Percentiles rank a stretch among this genome's conserved stretches.
phyloP scores from a whole-genome alignment of 2,113 vertebrate genomes.

The Oncorhynchus masou region DNA sequence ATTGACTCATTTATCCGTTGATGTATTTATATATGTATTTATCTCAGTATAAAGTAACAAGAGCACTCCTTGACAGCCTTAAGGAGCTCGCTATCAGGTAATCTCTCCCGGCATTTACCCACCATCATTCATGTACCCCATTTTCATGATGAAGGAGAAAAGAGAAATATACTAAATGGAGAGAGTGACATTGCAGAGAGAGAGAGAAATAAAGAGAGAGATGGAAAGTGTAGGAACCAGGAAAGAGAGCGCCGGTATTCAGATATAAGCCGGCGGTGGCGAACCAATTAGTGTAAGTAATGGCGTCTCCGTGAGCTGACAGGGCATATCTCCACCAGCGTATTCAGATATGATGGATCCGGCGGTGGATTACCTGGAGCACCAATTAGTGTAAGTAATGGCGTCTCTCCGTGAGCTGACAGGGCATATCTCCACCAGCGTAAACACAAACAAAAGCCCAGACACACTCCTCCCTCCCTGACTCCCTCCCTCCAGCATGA shows the following conservation, averaged over 20 bases:
- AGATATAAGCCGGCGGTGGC: background rate
- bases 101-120: background rate
- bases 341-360: no score
- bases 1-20: background rate
- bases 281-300: slow-evolving; percentile 45
- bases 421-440: slow-evolving; percentile 30
- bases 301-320: slow-evolving; percentile 23
- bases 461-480: background rate
- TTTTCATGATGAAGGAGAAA: background rate
- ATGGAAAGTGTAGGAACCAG: background rate
- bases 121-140: background rate
- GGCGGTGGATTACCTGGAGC: no score
- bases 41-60: background rate
- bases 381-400: slow-evolving; percentile 38
- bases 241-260: background rate
- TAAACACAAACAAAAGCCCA: slow-evolving; percentile 18
- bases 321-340: slow-evolving; percentile 30
- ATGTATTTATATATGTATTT: background rate
- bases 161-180: background rate
- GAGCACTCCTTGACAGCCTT: background rate
- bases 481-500: background rate
- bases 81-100: background rate
- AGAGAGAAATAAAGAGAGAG: background rate
- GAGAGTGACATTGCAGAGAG: background rate
- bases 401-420: slow-evolving; percentile 25